Evolutionary conservation across 2,888 invertebrate species (phyloP), one percentile per base, ranked within the genome.

Genomic region (Sisyra terminalis): DNA sequence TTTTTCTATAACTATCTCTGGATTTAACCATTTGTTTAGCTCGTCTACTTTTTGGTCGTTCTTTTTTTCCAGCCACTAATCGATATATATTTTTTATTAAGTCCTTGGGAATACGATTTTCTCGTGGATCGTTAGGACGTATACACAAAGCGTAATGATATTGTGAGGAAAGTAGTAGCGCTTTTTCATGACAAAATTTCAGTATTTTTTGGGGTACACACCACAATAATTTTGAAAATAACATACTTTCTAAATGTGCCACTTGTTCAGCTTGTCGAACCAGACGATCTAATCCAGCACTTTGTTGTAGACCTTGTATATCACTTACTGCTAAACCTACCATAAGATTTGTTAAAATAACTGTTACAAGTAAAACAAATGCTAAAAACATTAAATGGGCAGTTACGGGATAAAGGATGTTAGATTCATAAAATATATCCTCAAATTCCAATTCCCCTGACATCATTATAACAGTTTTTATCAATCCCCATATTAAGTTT

Each of bases 391-490:
- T 73, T 3, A 77, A 65, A 50, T 86, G 85, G 0, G 85, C 73
- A 0, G 86, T 85, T 8, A 75, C 69, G 0, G 78, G 76, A 56
- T 80, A 82, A 45, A 73, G 65, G 9, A 80, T 68, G 24, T 53
- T 51, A 18, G 49, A 49, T 45, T 72, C 67, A 43, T 80, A 85
- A 56, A 86, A 87, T 47, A 86, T 79, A 51, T 86, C 85, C 56
- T 87, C 86, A 50, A 82, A 85, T 56, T 86, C 86, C 39, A 87
- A 57, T 58, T 88, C 87, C 0, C 87, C 87, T 0, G 85, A 81
- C 86, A 88, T 85, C 87, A 88, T 87, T 52, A 86, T 80, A 10
- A 87, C 73, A 0, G 84, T 82, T 61, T 87, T 86, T 1, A 87
- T 62, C 1, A 86, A 54, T 1, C 74, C 71, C 42, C 71, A 68